A percentile compares a stretch with the other conserved stretches of the same genome.
Conservation (phyloP, 2,888 invertebrate species). For the Prosapia bicincta region DNA sequence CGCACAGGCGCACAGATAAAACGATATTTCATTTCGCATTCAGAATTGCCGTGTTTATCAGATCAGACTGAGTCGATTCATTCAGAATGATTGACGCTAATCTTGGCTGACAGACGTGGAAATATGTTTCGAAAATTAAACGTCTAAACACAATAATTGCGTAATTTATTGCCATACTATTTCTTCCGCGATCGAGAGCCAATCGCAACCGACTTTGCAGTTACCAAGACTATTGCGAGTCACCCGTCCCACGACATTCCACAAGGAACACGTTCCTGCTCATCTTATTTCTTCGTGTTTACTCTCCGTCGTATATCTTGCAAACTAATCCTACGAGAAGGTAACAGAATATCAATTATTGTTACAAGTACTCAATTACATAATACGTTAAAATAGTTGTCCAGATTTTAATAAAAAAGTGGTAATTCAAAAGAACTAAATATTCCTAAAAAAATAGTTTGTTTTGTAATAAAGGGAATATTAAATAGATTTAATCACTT, state of each 20-base stretch:
- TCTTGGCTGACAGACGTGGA: not conserved
- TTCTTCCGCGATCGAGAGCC: not conserved
- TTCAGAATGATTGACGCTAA: not conserved
- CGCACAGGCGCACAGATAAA: not conserved
- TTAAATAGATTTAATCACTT: too few relatives aligned
- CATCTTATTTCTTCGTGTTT: too few relatives aligned
- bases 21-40: not conserved
- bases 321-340: too few relatives aligned
- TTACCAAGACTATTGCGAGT: not conserved
- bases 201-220: not conserved
- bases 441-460: too few relatives aligned
- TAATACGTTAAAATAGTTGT: too few relatives aligned
- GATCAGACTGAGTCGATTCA: not conserved
- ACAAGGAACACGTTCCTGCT: too few relatives aligned
- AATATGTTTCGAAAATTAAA: not conserved
- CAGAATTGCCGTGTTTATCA: not conserved
- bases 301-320: too few relatives aligned
- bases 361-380: too few relatives aligned
- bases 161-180: not conserved
- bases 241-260: not conserved
- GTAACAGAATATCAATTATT: too few relatives aligned
- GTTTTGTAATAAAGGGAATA: too few relatives aligned
- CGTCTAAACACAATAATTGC: not conserved
- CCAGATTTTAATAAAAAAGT: too few relatives aligned
- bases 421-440: too few relatives aligned